Percentiles rank a stretch among this genome's conserved stretches.
Conservation (phyloP, 1,140 invertebrate species). For the Lasioglossum baleicum region DNA sequence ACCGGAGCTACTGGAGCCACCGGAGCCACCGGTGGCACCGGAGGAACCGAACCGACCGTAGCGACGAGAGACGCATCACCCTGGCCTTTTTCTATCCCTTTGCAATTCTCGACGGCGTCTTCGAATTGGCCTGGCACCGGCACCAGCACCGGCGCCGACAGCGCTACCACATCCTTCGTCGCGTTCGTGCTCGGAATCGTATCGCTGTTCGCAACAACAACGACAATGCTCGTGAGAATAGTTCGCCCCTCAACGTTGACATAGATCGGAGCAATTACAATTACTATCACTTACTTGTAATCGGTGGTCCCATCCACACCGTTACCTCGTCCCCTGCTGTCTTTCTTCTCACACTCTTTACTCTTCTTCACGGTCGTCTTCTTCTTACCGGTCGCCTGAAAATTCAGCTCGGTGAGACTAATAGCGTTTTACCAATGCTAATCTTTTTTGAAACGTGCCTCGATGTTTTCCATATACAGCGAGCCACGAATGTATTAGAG, state of each 20-base stretch:
- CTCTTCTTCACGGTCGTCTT: slow-evolving; percentile 73
- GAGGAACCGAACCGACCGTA: slow-evolving; percentile 48
- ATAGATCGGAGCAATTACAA: neutral
- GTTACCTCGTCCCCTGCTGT: slow-evolving; percentile 66
- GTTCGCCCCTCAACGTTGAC: neutral
- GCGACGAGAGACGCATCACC: slow-evolving; percentile 65
- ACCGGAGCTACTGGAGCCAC: no score
- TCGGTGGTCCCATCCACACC: slow-evolving; percentile 70
- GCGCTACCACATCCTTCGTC: slow-evolving; percentile 57
- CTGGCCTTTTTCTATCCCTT: slow-evolving; percentile 68
- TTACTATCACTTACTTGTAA: slow-evolving; percentile 66
- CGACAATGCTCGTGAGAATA: neutral
- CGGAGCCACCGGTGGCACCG: slow-evolving; percentile 36
- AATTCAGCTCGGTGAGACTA: neutral
- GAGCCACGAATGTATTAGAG: no score
- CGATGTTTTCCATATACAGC: no score
- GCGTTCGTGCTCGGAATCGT: slow-evolving; percentile 62
- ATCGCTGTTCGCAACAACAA: slow-evolving; percentile 57
- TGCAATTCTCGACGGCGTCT: slow-evolving; percentile 67
- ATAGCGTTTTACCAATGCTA: neutral
- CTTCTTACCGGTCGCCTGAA: slow-evolving; percentile 75
- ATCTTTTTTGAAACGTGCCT: no score
- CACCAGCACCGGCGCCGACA: no score
- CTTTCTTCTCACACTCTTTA: slow-evolving; percentile 75
- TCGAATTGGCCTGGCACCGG: slow-evolving; percentile 67